These are phyloP conservation scores for Rousettus leschenaultii DNA, from an alignment of 2,113 vertebrate genomes.

Conservation along the genomic window DNA sequence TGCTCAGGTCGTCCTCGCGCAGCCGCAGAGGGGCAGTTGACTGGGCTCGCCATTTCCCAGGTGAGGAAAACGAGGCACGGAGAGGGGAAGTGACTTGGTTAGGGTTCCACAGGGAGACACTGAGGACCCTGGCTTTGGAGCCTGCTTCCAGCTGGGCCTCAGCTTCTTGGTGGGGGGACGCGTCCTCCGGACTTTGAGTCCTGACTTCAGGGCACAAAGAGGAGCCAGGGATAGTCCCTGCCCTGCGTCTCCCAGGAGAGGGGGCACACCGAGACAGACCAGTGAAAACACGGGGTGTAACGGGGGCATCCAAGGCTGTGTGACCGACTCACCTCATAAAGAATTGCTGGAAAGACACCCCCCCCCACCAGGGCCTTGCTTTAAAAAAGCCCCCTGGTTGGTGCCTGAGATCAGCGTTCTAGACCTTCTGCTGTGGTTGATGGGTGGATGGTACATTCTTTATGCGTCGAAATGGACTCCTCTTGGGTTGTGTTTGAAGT, in stretches of 20 bases:
- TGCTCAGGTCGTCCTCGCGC: background rate
- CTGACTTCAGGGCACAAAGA: too few species aligned
- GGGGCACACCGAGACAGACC: background rate
- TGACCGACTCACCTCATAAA: background rate
- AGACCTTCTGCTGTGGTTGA: background rate
- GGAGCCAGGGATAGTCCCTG: background rate
- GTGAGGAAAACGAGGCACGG: fast-evolving
- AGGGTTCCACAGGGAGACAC: fast-evolving
- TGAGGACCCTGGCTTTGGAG: background rate
- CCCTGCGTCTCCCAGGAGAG: background rate
- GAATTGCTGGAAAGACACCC: background rate
- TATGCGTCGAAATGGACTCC: background rate
- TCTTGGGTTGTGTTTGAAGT: too few species aligned
- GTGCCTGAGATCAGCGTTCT: fast-evolving
- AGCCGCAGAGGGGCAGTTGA: background rate
- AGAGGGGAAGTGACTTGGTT: fast-evolving
- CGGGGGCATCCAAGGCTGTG: background rate
- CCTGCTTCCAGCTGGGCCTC: background rate
- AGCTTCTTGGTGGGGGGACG: fast-evolving
- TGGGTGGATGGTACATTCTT: background rate
- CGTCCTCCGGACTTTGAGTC: fast-evolving
- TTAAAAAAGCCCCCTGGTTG: too few species aligned
- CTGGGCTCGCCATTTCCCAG: fast-evolving
- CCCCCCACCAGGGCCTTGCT: background rate
- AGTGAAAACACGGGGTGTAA: background rate